These are phyloP conservation scores for Avahi laniger DNA, from an alignment of 2,797 vertebrate species.

Conservation along the genomic window DNA sequence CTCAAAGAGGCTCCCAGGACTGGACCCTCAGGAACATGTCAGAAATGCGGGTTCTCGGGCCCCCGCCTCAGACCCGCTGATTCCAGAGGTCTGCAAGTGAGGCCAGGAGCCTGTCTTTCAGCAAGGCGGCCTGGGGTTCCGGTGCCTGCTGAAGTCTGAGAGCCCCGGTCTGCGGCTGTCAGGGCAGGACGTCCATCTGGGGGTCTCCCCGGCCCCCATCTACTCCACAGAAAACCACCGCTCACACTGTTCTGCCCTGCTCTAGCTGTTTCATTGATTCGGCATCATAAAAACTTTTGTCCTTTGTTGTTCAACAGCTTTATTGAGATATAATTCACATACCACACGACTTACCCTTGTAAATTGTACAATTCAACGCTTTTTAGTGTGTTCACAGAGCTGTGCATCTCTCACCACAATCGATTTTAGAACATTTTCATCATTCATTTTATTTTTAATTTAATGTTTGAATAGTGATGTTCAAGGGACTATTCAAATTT, in stretches of 20 bases:
- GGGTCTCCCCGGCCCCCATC: neutral
- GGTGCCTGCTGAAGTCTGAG: neutral
- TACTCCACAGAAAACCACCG: neutral
- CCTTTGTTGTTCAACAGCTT: neutral
- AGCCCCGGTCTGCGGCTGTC: neutral
- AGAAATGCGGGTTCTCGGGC: neutral
- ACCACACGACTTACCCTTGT: neutral
- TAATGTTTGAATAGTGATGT: neutral
- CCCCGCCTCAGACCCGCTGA: neutral
- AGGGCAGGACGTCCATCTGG: neutral
- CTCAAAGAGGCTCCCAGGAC: neutral
- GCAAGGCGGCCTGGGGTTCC: neutral
- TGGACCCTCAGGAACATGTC: too few relatives aligned
- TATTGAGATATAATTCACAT: accelerated
- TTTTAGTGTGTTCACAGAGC: neutral
- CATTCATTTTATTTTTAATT: neutral
- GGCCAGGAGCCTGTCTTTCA: neutral
- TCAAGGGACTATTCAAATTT: neutral
- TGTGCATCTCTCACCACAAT: neutral
- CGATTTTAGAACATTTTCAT: neutral
- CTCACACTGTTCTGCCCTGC: too few relatives aligned
- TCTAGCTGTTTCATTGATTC: neutral
- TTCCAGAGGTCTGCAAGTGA: neutral
- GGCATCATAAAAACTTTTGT: neutral
- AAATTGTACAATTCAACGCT: neutral